Evolutionary conservation across 92 coral and sea anemone genomes (phyloP).

Genomic region (Paragorgia papillata): DNA sequence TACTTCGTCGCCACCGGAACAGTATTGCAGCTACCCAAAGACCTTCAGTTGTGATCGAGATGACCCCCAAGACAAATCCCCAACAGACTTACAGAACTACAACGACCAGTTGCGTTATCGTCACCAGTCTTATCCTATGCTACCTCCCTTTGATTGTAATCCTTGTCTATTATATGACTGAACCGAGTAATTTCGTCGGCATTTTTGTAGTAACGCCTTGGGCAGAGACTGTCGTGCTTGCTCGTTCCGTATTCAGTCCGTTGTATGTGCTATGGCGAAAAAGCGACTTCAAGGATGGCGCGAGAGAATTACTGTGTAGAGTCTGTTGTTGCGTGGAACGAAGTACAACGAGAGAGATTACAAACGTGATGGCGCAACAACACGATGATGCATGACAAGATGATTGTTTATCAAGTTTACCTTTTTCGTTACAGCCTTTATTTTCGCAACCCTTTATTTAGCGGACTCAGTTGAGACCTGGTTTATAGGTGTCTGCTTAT

Average conservation of each 20-base stretch:
- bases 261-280: neutral
- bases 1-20: constrained; percentile 5
- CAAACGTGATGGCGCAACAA: too few relatives aligned
- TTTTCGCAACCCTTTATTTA: too few relatives aligned
- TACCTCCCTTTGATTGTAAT: constrained; percentile 2
- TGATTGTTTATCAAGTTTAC: too few relatives aligned
- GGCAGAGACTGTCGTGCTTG: neutral
- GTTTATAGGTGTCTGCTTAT: too few relatives aligned
- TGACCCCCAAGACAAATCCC: neutral
- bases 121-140: neutral
- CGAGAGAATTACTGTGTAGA: neutral
- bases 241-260: constrained; percentile 10
- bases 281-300: neutral
- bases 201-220: constrained; percentile 18
- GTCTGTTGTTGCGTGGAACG: neutral
- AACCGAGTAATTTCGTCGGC: constrained; percentile 6
- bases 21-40: constrained; percentile 7
- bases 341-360: neutral
- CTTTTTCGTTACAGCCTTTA: too few relatives aligned
- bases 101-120: constrained; percentile 5
- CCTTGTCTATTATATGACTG: constrained; percentile 9
- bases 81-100: neutral
- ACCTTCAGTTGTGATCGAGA: neutral
- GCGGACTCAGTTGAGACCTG: too few relatives aligned
- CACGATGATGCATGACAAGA: too few relatives aligned